Base-by-base conservation (phyloP, 2,888 invertebrate species). In the Drosophila acutilabella region DNA sequence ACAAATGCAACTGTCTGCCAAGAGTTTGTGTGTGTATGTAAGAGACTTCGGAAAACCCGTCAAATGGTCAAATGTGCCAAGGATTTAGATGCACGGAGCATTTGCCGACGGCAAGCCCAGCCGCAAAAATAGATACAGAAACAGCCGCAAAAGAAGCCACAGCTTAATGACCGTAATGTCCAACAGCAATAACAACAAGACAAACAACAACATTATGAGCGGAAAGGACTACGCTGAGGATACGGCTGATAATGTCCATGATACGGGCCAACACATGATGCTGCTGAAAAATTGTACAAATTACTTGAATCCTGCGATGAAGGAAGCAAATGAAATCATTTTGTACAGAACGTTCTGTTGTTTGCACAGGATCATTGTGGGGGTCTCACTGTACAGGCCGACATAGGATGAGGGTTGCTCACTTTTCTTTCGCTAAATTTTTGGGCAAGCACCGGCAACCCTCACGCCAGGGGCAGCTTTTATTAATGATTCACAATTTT, bases 401-500 rank as follows among this genome's bases (percentile, higher is more conserved):
- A 26, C 45, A 50, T 48, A 36, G 33, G 20, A 23, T 36, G 59
- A 60, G 71, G 71, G 65, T 69, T 66, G 71, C 61, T 26, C 11
- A n/a, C 53, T 52, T 36, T 13, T 4, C 36, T 13, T 36, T 44
- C 10, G 38, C 20, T 10, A 42, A n/a, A 33, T 42, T 18, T 51
- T 38, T 23, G 36, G 10, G n/a, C 4, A 33, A 26, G 20, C 44
- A 16, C 40, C n/a, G 59, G 59, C 72, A 71, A 69, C 75, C 80
- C 74, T 66, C 68, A 47, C 59, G 52, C 36, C 45, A 58, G 23
- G 26, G 69, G 68, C 71, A 77, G 62, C 74, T 77, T 78, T 87
- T 90, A 89, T 89, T 90, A 89, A 89, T 89, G 89, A 89, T 88
- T 88, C 84, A 78, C 79, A 89, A 88, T 89, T 81, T 82, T 71